phyloP scores from a whole-genome alignment of 2,797 vertebrate genomes.

The Macroramphosus scolopax region DNA sequence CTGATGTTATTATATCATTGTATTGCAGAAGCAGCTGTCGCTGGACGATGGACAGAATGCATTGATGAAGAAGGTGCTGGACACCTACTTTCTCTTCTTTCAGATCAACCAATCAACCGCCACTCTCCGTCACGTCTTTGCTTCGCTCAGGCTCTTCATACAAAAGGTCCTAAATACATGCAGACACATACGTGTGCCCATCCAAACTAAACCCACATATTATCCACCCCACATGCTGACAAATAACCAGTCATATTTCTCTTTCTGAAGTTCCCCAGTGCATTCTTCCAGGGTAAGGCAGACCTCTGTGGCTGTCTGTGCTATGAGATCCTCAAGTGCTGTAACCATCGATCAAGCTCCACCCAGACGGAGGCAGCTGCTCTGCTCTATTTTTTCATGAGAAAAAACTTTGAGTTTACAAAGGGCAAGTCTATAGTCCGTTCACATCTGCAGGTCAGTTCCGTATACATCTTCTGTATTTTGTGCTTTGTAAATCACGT shows the following conservation, averaged over 20 bases:
- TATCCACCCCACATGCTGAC: background rate
- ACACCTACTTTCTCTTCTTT: conserved; percentile 95
- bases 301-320: conserved; percentile 95
- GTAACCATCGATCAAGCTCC: conserved; percentile 93
- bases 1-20: no score
- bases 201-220: background rate
- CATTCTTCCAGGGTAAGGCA: conserved; percentile 95
- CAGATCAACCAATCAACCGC: conserved; percentile 96
- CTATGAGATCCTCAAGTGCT: conserved; percentile 97
- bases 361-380: conserved; percentile 95
- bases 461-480: no score
- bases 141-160: conserved; percentile 91
- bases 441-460: conserved; percentile 93
- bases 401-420: conserved; percentile 98
- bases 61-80: conserved; percentile 96
- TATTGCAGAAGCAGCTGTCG: conserved; percentile 85
- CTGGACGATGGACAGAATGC: conserved; percentile 93
- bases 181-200: no score
- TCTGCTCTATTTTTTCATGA: conserved; percentile 97
- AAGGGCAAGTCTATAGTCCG: conserved; percentile 96
- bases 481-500: no score
- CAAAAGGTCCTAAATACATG: conserved; percentile 96
- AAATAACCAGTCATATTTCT: background rate
- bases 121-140: conserved; percentile 90
- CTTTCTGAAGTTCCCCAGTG: conserved; percentile 86